These are phyloP conservation scores for Tragelaphus scriptus DNA, from an alignment of 2,113 vertebrate species.

Conservation along the genomic window DNA sequence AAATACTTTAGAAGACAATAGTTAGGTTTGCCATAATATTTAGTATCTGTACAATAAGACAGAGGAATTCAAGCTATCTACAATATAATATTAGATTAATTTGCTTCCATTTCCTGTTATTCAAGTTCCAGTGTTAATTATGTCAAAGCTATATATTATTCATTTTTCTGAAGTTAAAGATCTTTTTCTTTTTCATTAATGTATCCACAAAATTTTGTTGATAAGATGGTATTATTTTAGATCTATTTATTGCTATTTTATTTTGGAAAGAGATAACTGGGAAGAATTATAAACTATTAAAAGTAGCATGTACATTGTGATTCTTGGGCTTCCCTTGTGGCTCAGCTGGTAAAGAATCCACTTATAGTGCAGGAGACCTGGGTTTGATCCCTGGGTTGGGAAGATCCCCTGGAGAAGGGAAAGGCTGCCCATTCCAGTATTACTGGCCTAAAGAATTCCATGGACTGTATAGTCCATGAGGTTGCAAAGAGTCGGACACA, in stretches of 20 bases:
- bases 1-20: neutral
- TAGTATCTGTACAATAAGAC: neutral
- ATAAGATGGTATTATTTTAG: neutral
- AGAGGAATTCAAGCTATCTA: neutral
- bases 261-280: neutral
- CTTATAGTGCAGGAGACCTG: neutral
- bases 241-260: neutral
- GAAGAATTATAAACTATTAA: neutral
- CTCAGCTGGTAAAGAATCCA: neutral
- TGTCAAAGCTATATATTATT: neutral
- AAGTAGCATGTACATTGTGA: neutral
- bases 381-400: neutral
- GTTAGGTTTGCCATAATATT: neutral
- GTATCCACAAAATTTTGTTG: neutral
- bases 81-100: neutral
- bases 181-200: neutral
- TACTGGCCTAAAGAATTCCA: neutral
- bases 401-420: neutral
- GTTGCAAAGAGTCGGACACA: neutral
- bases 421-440: neutral
- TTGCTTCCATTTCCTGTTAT: neutral
- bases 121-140: neutral
- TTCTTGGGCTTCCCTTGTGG: neutral
- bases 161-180: slow-evolving; percentile 1
- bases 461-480: neutral